Percentiles rank a stretch among this genome's conserved stretches.
Conservation (phyloP, 2,888 invertebrate genomes). For the Drosophila silvestris region DNA sequence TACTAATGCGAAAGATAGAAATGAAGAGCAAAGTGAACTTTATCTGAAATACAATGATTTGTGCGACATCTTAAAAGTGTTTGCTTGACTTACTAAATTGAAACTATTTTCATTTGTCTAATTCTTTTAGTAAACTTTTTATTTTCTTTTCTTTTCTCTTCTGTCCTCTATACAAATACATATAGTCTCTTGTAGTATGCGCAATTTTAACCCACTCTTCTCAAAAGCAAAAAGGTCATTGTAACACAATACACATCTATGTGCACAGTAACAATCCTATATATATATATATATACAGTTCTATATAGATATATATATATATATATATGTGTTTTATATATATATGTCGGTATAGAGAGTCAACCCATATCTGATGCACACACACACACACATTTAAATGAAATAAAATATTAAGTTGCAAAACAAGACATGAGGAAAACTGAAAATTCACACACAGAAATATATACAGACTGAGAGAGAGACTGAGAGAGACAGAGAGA, state of each 20-base stretch:
- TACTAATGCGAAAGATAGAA: not conserved
- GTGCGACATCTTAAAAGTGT: not conserved
- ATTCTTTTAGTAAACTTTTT: not conserved
- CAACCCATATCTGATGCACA: slow-evolving; percentile 54
- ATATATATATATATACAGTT: slow-evolving; percentile 5
- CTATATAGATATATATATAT: slow-evolving; percentile 9
- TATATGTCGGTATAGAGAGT: slow-evolving; percentile 11
- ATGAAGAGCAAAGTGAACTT: not conserved
- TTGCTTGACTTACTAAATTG: not conserved
- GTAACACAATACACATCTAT: slow-evolving; percentile 49
- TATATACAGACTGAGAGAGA: slow-evolving; percentile 13
- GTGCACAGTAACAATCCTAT: slow-evolving; percentile 33
- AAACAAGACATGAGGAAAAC: slow-evolving; percentile 45
- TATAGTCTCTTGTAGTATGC: not conserved
- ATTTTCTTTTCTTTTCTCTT: not conserved
- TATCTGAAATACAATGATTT: not conserved
- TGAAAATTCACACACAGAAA: slow-evolving; percentile 53
- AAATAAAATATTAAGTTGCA: slow-evolving; percentile 72
- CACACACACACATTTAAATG: slow-evolving; percentile 57
- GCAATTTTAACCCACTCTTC: slow-evolving; percentile 11
- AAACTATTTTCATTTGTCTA: not conserved
- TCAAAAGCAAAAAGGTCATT: slow-evolving; percentile 48
- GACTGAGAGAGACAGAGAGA: not conserved
- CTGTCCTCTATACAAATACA: not conserved
- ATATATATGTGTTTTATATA: not conserved